A percentile compares a stretch with the other conserved stretches of the same genome.
Evolutionary conservation across 2,888 invertebrate species (phyloP).

Genomic region (Conops quadrifasciatus): DNA sequence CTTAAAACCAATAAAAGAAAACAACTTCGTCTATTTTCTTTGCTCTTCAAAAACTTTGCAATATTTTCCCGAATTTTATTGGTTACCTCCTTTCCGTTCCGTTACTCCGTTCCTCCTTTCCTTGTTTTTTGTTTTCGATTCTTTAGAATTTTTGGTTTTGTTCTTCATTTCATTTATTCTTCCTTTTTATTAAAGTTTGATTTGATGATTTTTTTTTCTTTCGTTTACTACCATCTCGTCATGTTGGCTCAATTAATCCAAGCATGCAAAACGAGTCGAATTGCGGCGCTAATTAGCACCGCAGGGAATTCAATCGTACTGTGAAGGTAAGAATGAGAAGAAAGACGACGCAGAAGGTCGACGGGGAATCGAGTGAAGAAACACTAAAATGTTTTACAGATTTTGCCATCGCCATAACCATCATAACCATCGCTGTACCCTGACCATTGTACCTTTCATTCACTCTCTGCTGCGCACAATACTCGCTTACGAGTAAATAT

Average conservation of each 20-base stretch:
- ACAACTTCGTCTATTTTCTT: too few relatives aligned
- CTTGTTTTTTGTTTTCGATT: not conserved
- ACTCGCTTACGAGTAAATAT: too few relatives aligned
- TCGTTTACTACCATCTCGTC: not conserved
- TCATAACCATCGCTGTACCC: not conserved
- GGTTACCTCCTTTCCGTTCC: not conserved
- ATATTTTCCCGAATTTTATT: not conserved
- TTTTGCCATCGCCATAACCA: not conserved
- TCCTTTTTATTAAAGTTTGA: too few relatives aligned
- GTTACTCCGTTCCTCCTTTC: not conserved
- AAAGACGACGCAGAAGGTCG: too few relatives aligned
- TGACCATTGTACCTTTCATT: not conserved
- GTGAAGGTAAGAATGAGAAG: too few relatives aligned
- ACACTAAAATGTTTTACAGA: not conserved
- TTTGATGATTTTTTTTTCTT: not conserved
- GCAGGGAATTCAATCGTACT: conserved; percentile 57
- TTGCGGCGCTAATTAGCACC: conserved; percentile 63
- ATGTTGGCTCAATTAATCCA: conserved; percentile 32
- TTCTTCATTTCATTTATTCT: too few relatives aligned
- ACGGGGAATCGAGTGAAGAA: not conserved
- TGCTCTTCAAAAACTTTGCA: too few relatives aligned
- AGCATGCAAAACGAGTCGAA: conserved; percentile 29
- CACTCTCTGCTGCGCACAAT: too few relatives aligned
- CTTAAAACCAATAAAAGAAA: not conserved
- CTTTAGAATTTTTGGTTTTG: too few relatives aligned